Evolutionary conservation across 2,888 invertebrate species (phyloP), one percentile per base, ranked within the genome.

Genomic region (Melanargia galathea): DNA sequence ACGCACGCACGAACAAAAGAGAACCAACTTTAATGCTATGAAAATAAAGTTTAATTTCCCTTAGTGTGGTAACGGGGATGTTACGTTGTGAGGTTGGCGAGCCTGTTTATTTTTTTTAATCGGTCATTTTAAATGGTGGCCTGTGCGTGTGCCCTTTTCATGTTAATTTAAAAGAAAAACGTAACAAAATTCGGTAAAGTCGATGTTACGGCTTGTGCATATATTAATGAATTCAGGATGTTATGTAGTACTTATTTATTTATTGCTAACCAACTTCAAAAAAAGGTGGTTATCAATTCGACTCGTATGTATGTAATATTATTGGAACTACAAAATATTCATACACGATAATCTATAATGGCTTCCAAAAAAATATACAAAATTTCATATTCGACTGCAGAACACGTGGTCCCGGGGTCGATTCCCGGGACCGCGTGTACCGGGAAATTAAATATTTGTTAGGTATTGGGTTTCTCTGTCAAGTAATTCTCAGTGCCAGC

Each of bases 91-190:
- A 43, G 33, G 38, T 11, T 48, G 13, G 49, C 18, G 52, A 2
- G 20, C 24, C 71, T 70, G 65, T 2, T 58, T 46, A n/a, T 70
- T 67, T 69, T 70, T 73, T 75, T 73, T 71, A 72, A 71, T 73
- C 70, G 79, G 73, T 75, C 76, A 75, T 73, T 67, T 65, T 65
- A 65, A 65, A 76, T 76, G 69, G 67, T 66, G 70, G 70, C 68
- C 51, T 60, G 71, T 84, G 82, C 83, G 83, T 85, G 78, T 73
- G 78, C 81, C 78, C 83, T 83, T 84, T 82, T 62, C 69, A 56
- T 65, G 68, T 72, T 70, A 71, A 71, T 76, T 82, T 74, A 69
- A 72, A 76, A 74, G 80, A 71, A 73, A 71, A 76, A 74, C n/a
- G n/a, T n/a, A 80, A 71, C 73, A 71, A 79, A 83, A 77, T 81